These are phyloP conservation scores for Tetramorium bicarinatum DNA, from an alignment of 2,888 invertebrate species.

Conservation along the genomic window DNA sequence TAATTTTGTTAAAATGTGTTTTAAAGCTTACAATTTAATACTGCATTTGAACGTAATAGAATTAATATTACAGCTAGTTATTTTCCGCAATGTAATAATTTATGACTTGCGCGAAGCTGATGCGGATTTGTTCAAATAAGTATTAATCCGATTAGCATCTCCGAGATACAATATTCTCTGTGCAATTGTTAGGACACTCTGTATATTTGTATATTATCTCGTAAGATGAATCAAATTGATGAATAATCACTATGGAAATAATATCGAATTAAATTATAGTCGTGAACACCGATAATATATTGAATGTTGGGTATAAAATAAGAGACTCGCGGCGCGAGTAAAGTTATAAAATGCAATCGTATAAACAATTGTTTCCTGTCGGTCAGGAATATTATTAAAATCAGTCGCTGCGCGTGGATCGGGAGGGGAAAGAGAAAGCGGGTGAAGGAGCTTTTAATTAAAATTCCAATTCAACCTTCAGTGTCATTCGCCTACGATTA, in stretches of 20 bases:
- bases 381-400: conserved; percentile 20
- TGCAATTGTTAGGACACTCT: conserved; percentile 20
- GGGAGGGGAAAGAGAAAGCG: neutral
- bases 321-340: conserved; percentile 13
- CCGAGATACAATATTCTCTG: neutral
- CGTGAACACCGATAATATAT: conserved; percentile 3
- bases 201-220: conserved; percentile 34
- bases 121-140: neutral
- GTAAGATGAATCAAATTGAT: conserved; percentile 33
- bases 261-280: conserved; percentile 35
- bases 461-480: conserved; percentile 20
- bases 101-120: conserved; percentile 1
- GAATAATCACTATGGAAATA: conserved; percentile 1
- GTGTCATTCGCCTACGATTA: neutral
- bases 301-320: conserved; percentile 22
- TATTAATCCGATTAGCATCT: conserved; percentile 5
- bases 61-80: conserved; percentile 12
- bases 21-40: neutral
- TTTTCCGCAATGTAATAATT: conserved; percentile 8
- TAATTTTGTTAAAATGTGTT: neutral
- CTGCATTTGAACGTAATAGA: neutral
- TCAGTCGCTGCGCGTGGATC: neutral
- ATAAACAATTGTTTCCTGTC: neutral
- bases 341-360: conserved; percentile 7
- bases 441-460: conserved; percentile 26